phyloP scores from a whole-genome alignment of 2,113 vertebrate genomes.

The Eidolon helvum region DNA sequence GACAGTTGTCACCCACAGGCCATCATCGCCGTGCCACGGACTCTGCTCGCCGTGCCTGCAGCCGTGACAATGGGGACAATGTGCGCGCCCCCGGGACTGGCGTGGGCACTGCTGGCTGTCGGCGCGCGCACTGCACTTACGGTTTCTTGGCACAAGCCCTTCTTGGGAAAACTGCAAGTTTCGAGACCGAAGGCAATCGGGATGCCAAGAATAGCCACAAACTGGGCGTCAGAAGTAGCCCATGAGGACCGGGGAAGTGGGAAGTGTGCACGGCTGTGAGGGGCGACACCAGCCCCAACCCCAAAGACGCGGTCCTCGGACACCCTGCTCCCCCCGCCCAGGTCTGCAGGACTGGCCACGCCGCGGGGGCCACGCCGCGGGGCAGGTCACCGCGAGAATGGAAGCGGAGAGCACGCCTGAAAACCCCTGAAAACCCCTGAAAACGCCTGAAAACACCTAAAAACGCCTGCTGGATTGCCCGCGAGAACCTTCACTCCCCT shows the following conservation, averaged over 20 bases:
- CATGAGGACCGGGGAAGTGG: fast-evolving
- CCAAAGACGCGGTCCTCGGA: fast-evolving
- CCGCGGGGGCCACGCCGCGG: no score
- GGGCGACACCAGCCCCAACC: fast-evolving
- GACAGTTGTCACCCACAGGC: no score
- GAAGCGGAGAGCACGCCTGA: fast-evolving
- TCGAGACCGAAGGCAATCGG: not conserved
- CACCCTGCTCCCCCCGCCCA: fast-evolving
- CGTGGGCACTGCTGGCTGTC: not conserved
- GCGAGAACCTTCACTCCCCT: no score
- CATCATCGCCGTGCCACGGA: fast-evolving
- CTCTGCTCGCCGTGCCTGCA: fast-evolving
- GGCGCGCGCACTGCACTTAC: fast-evolving
- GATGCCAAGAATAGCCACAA: not conserved
- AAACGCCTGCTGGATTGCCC: no score
- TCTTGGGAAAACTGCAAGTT: not conserved
- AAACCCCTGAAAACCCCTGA: no score
- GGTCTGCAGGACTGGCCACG: not conserved
- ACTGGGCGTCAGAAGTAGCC: fast-evolving
- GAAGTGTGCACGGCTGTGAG: not conserved
- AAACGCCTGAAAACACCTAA: no score
- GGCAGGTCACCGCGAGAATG: fast-evolving
- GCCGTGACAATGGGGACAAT: not conserved
- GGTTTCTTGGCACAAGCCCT: not conserved
- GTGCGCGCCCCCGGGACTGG: no score